Percentiles rank a stretch among this genome's conserved stretches.
Evolutionary conservation across 2,113 vertebrate species (phyloP).

Genomic region (Aegithalos caudatus): DNA sequence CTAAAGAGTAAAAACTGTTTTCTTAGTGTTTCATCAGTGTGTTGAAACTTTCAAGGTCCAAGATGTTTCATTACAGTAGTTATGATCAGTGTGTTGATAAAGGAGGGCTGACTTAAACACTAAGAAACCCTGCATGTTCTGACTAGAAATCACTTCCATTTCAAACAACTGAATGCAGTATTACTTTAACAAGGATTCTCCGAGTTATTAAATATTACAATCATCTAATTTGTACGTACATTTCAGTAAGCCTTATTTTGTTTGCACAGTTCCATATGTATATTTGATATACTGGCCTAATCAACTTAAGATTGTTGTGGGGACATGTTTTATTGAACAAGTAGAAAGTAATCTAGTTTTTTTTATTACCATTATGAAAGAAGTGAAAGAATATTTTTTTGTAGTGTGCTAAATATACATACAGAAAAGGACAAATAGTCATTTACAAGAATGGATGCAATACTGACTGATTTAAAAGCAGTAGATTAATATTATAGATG

Average conservation of each 20-base stretch:
- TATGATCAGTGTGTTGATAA: neutral
- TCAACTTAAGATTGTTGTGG: slow-evolving; percentile 7
- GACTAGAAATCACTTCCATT: neutral
- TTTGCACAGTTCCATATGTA: neutral
- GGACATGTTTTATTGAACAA: slow-evolving; percentile 20
- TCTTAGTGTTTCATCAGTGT: neutral
- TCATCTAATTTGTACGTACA: slow-evolving; percentile 14
- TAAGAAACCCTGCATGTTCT: neutral
- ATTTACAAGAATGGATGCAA: neutral
- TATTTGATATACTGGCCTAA: slow-evolving; percentile 44
- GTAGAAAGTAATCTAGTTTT: slow-evolving; percentile 18
- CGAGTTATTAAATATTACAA: slow-evolving; percentile 15
- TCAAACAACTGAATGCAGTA: neutral
- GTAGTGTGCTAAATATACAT: slow-evolving; percentile 33
- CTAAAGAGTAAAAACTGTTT: neutral
- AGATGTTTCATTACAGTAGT: neutral
- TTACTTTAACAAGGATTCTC: neutral
- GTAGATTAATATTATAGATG: neutral
- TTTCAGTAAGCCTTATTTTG: neutral
- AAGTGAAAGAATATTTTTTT: slow-evolving; percentile 3
- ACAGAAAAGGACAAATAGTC: slow-evolving; percentile 1
- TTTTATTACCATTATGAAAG: slow-evolving; percentile 34
- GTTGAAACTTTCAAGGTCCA: neutral
- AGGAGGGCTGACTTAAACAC: neutral
- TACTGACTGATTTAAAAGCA: slow-evolving; percentile 23